Evolutionary conservation across 64 coral and sea anemone species (phyloP), one percentile per base, ranked within the genome.

Genomic region (Pocillopora verrucosa): DNA sequence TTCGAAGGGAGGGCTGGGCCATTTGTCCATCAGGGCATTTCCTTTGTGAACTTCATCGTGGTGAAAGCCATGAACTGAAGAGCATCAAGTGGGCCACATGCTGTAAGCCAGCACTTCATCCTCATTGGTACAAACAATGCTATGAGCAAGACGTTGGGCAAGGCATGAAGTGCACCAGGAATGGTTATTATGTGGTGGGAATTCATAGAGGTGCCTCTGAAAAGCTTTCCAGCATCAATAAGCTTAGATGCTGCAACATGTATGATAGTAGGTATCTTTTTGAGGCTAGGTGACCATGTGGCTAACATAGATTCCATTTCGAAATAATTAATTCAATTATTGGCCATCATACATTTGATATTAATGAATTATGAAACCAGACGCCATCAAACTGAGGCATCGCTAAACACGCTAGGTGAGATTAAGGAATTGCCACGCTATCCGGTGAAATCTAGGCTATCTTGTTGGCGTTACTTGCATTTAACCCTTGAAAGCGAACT

Each of bases 241-340:
- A 63, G 20, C 87, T 94, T 11, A 94, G 15, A 35, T 94, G 93
- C 26, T 94, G 93, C 59, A 69, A 74, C 76, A 91, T 94, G 88
- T 85, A 78, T 36, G 35, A 75, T 41, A 24, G 90, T 92, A 86
- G 16, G 90, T 92, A 36, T 16, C 5, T 22, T 7, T 13, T 30
- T 30, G 30, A 30, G 30, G 19, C 4, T 0, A 58, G 10, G 4
- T 16, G 30, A 12, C 24, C 24, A 12, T 19, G 22, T 0, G 22
- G 41, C 16, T 4, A 3, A 84, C 10, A 7, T 4, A 9, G 75
- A 77, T 35, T 77, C 37, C 13, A 35, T 76, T 30, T 30, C 30
- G 30, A 30, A 30, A 30, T 30, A 30, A 30, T 30, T 30, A 30
- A 30, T 30, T 30, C 30, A 30, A 30, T 30, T 30, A 30, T 30